A percentile compares a stretch with the other conserved stretches of the same genome.
These are phyloP conservation scores for Vulpes ferrilata DNA, from an alignment of 2,113 vertebrate species.

Conservation along the genomic window DNA sequence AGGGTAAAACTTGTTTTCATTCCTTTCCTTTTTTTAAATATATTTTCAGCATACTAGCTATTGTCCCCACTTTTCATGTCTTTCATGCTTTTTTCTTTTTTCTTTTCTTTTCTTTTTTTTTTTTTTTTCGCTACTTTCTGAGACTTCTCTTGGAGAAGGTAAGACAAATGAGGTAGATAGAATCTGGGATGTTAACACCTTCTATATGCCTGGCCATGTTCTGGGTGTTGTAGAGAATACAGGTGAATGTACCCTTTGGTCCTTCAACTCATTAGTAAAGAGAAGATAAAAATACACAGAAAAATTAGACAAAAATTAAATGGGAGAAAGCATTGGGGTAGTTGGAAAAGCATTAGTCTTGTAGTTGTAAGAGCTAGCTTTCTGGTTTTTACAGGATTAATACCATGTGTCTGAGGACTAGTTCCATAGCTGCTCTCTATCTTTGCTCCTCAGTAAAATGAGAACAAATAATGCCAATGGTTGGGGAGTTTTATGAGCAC, in stretches of 20 bases:
- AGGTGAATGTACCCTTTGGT: not conserved
- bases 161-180: not conserved
- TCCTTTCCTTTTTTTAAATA: not conserved
- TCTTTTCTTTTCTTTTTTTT: too few species aligned
- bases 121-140: not conserved
- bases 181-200: not conserved
- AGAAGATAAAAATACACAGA: not conserved
- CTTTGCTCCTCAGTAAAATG: not conserved
- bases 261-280: not conserved
- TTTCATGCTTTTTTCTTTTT: not conserved
- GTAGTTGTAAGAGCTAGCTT: not conserved
- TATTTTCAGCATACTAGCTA: not conserved
- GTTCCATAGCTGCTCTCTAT: not conserved
- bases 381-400: not conserved
- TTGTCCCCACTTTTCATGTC: not conserved
- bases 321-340: not conserved
- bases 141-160: not conserved
- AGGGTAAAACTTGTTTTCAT: not conserved
- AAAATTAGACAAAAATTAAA: slow-evolving; percentile 6
- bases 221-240: not conserved
- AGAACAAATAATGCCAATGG: not conserved
- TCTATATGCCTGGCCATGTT: not conserved
- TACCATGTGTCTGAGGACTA: not conserved
- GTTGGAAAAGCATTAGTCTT: not conserved
- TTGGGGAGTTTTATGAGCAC: not conserved